Conservation (phyloP, 30 jellyfish, hydroid and myxozoan genomes). For the Chironex yamaguchii region DNA sequence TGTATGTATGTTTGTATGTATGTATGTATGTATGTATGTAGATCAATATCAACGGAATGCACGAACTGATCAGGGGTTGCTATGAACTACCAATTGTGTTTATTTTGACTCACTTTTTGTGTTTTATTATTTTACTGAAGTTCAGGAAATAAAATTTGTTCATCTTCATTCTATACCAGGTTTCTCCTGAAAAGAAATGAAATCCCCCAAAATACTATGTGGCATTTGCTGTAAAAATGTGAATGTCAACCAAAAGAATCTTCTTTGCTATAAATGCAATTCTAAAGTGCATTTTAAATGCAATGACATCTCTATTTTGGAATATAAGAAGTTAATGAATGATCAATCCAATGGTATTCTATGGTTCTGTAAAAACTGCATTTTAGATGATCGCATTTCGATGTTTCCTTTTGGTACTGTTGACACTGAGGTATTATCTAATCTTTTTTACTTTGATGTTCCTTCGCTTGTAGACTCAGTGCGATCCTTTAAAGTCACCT, state of each 20-base stretch:
- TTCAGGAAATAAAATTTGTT: neutral
- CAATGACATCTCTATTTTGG: constrained; percentile 33
- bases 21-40: too few species aligned
- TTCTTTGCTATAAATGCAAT: constrained; percentile 38
- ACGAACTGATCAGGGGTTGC: neutral
- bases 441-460: constrained; percentile 36
- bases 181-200: constrained; percentile 33
- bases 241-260: constrained; percentile 46
- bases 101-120: constrained; percentile 11
- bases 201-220: constrained; percentile 36
- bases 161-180: too few species aligned
- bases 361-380: constrained; percentile 45
- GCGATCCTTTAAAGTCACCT: constrained; percentile 43
- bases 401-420: constrained; percentile 55
- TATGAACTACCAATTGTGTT: neutral
- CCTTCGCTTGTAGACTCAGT: constrained; percentile 45
- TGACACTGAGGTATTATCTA: constrained; percentile 43
- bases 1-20: too few species aligned
- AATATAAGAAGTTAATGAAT: constrained; percentile 8
- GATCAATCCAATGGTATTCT: constrained; percentile 29
- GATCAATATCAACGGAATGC: too few species aligned
- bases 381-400: constrained; percentile 22
- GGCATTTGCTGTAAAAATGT: constrained; percentile 36
- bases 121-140: constrained; percentile 3
- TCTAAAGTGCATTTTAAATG: constrained; percentile 32